A percentile compares a stretch with the other conserved stretches of the same genome.
These are phyloP conservation scores for Caradrina kadenii DNA, from an alignment of 2,888 invertebrate genomes.

Conservation along the genomic window DNA sequence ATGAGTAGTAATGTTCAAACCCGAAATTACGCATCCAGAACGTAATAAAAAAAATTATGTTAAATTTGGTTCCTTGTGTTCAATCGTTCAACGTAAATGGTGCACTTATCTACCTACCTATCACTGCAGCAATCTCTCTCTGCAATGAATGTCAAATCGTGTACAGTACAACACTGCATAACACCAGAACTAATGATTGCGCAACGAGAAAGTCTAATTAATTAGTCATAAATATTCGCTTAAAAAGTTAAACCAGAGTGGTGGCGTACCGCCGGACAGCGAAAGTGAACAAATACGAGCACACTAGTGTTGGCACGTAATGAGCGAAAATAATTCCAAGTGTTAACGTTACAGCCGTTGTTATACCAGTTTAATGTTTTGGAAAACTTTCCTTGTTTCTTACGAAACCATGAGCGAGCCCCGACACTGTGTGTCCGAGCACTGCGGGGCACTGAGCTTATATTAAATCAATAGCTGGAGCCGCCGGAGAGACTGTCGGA, in stretches of 20 bases:
- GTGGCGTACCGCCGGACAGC: constrained; percentile 57
- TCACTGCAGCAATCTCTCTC: constrained; percentile 3
- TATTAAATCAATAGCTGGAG: constrained; percentile 5
- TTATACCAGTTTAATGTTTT: constrained; percentile 41
- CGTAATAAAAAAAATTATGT: background rate
- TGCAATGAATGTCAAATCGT: constrained; percentile 48
- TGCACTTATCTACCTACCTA: background rate
- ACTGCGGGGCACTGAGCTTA: background rate
- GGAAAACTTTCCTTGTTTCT: constrained; percentile 50
- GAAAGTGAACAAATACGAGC: constrained; percentile 61
- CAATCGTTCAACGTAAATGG: constrained; percentile 18
- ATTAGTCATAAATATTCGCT: constrained; percentile 60
- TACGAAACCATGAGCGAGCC: constrained; percentile 16
- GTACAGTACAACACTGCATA: constrained; percentile 40
- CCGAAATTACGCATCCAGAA: no score
- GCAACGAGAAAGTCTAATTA: constrained; percentile 65
- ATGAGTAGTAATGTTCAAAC: no score
- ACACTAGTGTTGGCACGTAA: constrained; percentile 49
- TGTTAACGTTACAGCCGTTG: constrained; percentile 25
- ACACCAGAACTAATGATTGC: constrained; percentile 49
- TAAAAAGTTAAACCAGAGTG: constrained; percentile 50
- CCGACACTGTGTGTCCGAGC: constrained; percentile 1
- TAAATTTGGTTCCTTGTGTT: background rate
- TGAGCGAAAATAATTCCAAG: constrained; percentile 42
- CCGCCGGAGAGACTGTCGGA: background rate